These are phyloP conservation scores for Drosophila seguyi DNA, from an alignment of 1,140 invertebrate species.

Conservation along the genomic window DNA sequence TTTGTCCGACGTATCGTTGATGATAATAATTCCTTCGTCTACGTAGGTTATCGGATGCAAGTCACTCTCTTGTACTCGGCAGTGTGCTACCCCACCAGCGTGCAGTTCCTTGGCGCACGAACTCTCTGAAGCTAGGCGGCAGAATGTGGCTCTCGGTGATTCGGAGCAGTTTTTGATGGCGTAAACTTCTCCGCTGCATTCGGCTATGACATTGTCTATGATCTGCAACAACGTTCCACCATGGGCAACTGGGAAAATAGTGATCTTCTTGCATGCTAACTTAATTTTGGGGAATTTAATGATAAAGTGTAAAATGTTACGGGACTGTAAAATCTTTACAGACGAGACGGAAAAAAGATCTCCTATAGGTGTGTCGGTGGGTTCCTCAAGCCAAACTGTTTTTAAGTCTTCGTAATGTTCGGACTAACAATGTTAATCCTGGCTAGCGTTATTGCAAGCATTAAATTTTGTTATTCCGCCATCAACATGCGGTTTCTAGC, in stretches of 20 bases:
- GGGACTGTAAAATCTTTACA: neutral
- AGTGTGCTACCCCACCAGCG: no score
- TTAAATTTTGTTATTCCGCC: neutral
- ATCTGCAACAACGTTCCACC: neutral
- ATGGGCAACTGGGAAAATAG: neutral
- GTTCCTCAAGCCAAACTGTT: conserved; percentile 1
- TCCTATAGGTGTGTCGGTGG: neutral
- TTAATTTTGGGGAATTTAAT: neutral
- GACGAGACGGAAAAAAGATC: neutral
- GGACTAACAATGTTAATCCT: neutral
- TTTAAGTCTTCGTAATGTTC: neutral
- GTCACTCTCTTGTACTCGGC: no score
- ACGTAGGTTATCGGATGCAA: no score
- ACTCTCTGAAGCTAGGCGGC: neutral
- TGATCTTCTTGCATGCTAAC: neutral
- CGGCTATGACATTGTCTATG: conserved; percentile 10
- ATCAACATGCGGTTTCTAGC: neutral
- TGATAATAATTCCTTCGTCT: neutral
- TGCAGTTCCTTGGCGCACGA: neutral
- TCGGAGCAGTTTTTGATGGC: neutral
- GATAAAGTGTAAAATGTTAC: neutral
- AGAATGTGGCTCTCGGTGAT: neutral
- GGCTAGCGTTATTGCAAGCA: neutral
- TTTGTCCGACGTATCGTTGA: conserved; percentile 22
- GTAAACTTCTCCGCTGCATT: neutral